Conservation (phyloP, 2,113 vertebrate species). For the Aegithalos caudatus region DNA sequence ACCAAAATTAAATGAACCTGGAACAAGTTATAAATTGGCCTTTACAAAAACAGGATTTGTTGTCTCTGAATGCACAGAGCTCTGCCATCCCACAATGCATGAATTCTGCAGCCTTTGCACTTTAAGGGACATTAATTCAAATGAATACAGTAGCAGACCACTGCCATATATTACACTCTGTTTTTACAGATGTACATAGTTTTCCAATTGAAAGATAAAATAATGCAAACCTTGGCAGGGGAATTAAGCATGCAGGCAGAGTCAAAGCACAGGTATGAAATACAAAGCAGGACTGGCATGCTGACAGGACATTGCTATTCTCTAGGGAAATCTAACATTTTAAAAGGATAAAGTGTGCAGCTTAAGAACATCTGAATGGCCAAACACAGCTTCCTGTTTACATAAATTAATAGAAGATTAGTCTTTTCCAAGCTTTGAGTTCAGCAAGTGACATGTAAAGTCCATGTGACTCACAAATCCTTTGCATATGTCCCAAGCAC, state of each 20-base stretch:
- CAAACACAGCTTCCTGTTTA: conserved; percentile 37
- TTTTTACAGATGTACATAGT: conserved; percentile 61
- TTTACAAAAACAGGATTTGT: background rate
- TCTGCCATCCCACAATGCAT: background rate
- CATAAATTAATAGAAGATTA: conserved; percentile 32
- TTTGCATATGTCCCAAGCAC: background rate
- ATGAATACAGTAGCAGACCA: conserved; percentile 18
- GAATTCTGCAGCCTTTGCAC: conserved; percentile 24
- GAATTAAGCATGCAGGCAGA: background rate
- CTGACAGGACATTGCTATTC: background rate
- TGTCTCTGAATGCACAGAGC: background rate
- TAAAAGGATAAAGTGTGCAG: background rate
- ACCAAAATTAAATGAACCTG: background rate
- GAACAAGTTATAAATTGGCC: background rate
- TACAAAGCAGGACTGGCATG: background rate
- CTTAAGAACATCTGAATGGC: conserved; percentile 1
- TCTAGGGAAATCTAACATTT: background rate
- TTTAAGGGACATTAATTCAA: conserved; percentile 51
- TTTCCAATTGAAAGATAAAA: conserved; percentile 37
- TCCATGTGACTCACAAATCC: conserved; percentile 41
- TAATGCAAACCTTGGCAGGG: background rate
- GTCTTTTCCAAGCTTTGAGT: conserved; percentile 17
- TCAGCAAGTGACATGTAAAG: conserved; percentile 14
- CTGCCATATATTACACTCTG: conserved; percentile 7
- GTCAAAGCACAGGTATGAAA: background rate